Conservation (phyloP, 1,140 invertebrate genomes). For the Trachymyrmex septentrionalis region DNA sequence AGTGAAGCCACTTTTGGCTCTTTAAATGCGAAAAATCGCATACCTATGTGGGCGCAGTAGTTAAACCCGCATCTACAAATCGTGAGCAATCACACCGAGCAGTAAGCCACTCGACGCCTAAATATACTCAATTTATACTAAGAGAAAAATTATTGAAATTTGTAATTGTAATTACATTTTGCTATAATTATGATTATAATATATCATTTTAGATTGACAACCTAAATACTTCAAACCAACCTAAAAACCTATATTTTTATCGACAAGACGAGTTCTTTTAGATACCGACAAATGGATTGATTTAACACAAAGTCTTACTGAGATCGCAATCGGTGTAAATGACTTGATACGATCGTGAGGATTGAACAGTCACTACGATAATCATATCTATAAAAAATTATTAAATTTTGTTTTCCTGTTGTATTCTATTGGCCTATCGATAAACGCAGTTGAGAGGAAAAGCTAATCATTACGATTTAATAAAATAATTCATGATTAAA, state of each 20-base stretch:
- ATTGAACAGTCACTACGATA: conserved; percentile 6
- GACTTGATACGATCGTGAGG: conserved; percentile 29
- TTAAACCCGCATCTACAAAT: too few species aligned
- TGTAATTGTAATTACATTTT: too few species aligned
- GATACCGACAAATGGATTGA: not conserved
- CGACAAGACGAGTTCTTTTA: conserved; percentile 18
- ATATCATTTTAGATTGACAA: too few species aligned
- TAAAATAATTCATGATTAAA: not conserved
- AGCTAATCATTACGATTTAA: not conserved
- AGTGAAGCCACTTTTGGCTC: too few species aligned
- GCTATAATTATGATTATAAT: too few species aligned
- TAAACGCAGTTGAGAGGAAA: not conserved
- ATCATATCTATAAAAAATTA: conserved; percentile 13
- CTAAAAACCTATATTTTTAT: not conserved
- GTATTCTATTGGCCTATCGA: not conserved
- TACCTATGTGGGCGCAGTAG: too few species aligned
- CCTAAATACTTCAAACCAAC: too few species aligned
- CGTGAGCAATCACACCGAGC: too few species aligned
- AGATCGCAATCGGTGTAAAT: conserved; percentile 38
- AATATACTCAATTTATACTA: too few species aligned
- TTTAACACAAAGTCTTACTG: conserved; percentile 15
- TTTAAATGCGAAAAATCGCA: too few species aligned
- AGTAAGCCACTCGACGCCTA: too few species aligned
- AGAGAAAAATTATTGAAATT: too few species aligned
- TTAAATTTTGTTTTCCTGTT: conserved; percentile 35